Conservation (phyloP, 1,140 invertebrate species). For the Neodiprion virginianus region DNA sequence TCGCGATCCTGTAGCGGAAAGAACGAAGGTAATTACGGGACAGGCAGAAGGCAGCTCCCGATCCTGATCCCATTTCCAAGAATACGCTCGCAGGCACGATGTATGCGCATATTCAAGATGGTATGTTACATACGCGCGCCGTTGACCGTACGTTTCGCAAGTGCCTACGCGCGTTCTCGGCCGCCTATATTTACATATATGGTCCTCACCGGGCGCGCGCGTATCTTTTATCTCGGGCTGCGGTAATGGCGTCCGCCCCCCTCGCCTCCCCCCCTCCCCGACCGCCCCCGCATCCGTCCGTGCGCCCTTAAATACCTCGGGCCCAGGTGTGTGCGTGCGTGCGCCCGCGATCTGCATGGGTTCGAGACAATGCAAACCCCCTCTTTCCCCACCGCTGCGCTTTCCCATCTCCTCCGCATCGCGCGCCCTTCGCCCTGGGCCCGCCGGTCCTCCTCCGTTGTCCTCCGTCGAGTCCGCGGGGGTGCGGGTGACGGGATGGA, state of each 20-base stretch:
- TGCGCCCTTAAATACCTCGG: constrained; percentile 7
- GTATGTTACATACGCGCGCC: constrained; percentile 60
- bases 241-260: constrained; percentile 48
- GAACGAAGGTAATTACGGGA: constrained; percentile 57
- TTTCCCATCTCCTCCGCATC: not conserved
- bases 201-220: constrained; percentile 43
- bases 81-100: constrained; percentile 54
- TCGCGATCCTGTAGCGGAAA: constrained; percentile 24
- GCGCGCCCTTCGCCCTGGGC: not conserved
- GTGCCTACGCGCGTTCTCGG: constrained; percentile 46
- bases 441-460: not conserved
- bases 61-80: constrained; percentile 52
- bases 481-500: too few relatives aligned
- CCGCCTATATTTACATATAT: constrained; percentile 60
- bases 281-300: constrained; percentile 13
- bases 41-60: constrained; percentile 51
- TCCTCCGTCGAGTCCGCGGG: too few relatives aligned
- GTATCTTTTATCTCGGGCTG: constrained; percentile 50
- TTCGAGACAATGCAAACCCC: constrained; percentile 2
- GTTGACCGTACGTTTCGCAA: constrained; percentile 46
- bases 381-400: too few relatives aligned
- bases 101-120: constrained; percentile 63
- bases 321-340: constrained; percentile 8
- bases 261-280: not conserved
- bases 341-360: constrained; percentile 10